phyloP scores from a whole-genome alignment of 2,797 vertebrate genomes.

The Pseudocheirus occidentalis region DNA sequence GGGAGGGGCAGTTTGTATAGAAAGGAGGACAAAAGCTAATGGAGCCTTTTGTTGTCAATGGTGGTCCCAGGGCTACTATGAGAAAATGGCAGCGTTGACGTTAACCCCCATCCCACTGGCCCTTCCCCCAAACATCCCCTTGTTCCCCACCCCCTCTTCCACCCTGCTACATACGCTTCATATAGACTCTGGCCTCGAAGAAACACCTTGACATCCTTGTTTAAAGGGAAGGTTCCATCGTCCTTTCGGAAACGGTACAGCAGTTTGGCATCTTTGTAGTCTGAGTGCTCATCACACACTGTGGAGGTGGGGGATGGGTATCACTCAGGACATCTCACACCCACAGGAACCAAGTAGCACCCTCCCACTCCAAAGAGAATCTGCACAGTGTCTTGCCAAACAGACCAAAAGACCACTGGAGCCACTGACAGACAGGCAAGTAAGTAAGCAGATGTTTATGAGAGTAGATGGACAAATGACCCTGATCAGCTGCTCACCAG shows the following conservation, averaged over 20 bases:
- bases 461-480: accelerated
- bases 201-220: slow-evolving; percentile 90
- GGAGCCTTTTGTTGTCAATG: background rate
- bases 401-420: background rate
- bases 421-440: background rate
- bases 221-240: slow-evolving; percentile 92
- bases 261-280: slow-evolving; percentile 91
- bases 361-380: background rate
- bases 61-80: background rate
- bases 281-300: slow-evolving; percentile 91
- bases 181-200: slow-evolving; percentile 89
- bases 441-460: background rate
- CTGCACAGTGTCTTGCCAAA: background rate
- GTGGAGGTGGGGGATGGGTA: background rate
- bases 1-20: background rate
- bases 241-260: slow-evolving; percentile 94
- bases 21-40: background rate
- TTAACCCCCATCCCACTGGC: background rate
- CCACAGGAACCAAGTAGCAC: background rate
- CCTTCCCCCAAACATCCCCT: background rate
- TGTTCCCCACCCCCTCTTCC: background rate
- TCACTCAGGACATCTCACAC: background rate
- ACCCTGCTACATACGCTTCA: slow-evolving; percentile 90
- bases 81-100: background rate
- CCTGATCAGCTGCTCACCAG: background rate